Evolutionary conservation across 2,888 invertebrate genomes (phyloP).

Genomic region (Emmelina monodactyla): DNA sequence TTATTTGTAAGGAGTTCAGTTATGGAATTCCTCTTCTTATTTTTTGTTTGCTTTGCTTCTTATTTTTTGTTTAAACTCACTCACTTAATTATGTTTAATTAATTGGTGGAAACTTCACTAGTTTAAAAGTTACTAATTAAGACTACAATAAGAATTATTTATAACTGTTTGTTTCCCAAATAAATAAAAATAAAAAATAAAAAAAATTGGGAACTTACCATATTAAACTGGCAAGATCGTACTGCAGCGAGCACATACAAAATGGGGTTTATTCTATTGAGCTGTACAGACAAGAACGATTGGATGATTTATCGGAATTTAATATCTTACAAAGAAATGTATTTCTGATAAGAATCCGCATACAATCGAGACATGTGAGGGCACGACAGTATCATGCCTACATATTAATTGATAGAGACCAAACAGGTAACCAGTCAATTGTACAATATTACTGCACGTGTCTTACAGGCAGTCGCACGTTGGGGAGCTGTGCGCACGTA

Average conservation of each 20-base stretch:
- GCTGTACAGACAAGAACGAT: slow-evolving; percentile 3
- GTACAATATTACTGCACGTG: slow-evolving; percentile 2
- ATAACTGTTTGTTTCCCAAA: no score
- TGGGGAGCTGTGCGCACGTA: not conserved
- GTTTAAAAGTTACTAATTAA: no score
- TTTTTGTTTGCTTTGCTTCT: no score
- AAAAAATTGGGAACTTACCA: slow-evolving; percentile 10
- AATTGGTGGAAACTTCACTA: no score
- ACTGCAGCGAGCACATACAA: slow-evolving; percentile 8
- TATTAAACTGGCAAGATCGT: slow-evolving; percentile 10
- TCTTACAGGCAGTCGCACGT: not conserved
- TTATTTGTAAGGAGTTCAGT: no score
- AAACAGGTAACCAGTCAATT: slow-evolving; percentile 5
- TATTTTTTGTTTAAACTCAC: no score
- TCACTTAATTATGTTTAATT: no score
- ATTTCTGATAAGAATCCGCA: slow-evolving; percentile 6
- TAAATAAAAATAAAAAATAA: no score
- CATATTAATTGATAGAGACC: slow-evolving; percentile 4
- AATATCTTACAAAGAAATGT: not conserved
- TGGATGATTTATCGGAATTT: slow-evolving; percentile 4
- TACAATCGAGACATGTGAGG: slow-evolving; percentile 6
- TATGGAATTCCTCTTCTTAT: no score
- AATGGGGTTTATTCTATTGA: slow-evolving; percentile 10
- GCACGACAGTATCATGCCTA: slow-evolving; percentile 7
- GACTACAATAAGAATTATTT: no score